phyloP scores from a whole-genome alignment of 2,113 vertebrate species.

The Tragelaphus imberbis region DNA sequence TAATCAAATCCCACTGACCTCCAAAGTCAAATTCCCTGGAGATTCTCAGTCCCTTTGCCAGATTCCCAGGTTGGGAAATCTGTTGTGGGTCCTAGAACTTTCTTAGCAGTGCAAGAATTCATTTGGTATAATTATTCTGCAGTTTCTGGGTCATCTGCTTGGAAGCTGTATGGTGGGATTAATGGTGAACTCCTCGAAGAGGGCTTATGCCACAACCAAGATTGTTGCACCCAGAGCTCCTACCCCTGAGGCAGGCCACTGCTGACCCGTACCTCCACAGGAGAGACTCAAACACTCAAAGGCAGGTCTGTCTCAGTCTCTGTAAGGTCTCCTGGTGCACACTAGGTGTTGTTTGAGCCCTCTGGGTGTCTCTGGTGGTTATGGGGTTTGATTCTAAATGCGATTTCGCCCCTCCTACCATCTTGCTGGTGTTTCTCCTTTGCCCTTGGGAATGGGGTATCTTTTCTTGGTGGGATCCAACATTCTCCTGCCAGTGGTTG shows the following conservation, averaged over 20 bases:
- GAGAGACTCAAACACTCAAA: background rate
- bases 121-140: background rate
- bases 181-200: background rate
- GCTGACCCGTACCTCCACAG: background rate
- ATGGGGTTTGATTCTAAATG: background rate
- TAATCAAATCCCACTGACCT: background rate
- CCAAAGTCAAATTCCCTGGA: background rate
- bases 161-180: background rate
- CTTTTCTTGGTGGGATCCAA: background rate
- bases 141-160: accelerated
- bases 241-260: background rate
- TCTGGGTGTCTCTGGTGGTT: background rate
- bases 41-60: background rate
- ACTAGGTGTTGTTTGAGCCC: background rate
- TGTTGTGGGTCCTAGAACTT: background rate
- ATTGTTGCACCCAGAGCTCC: background rate
- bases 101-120: background rate
- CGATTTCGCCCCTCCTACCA: accelerated
- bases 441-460: background rate
- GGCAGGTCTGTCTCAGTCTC: background rate
- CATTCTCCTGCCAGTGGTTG: background rate
- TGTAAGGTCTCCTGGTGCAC: background rate
- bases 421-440: background rate
- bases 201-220: background rate
- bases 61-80: background rate